Conservation (phyloP, 2,113 vertebrate species). For the Polyodon spathula region DNA sequence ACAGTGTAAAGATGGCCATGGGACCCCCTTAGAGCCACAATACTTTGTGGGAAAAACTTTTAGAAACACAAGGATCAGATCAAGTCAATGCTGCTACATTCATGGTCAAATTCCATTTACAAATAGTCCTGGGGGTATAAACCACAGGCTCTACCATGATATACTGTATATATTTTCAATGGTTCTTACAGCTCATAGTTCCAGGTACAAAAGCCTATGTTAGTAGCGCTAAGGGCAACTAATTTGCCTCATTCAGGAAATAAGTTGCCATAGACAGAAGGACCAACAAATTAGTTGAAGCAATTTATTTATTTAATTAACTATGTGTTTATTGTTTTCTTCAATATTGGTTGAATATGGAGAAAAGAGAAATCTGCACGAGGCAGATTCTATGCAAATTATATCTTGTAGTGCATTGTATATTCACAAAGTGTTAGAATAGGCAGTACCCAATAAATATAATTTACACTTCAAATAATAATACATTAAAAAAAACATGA, state of each 20-base stretch:
- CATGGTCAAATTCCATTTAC: conserved; percentile 20
- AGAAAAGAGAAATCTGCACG: conserved; percentile 1
- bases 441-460: neutral
- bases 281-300: too few species aligned
- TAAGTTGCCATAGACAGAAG: neutral
- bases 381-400: conserved; percentile 3
- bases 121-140: conserved; percentile 8
- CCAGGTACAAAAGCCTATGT: too few species aligned
- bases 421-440: neutral
- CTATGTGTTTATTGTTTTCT: too few species aligned
- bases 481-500: too few species aligned
- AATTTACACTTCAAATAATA: conserved; percentile 2
- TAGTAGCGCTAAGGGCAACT: too few species aligned
- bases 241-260: neutral
- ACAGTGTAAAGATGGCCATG: conserved; percentile 33
- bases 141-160: neutral
- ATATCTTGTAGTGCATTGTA: neutral
- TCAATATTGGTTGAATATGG: too few species aligned
- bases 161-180: too few species aligned
- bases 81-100: conserved; percentile 17
- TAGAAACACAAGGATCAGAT: conserved; percentile 5
- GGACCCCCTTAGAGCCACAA: conserved; percentile 35
- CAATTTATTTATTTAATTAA: too few species aligned
- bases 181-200: too few species aligned
- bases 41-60: conserved; percentile 22